Evolutionary conservation across 2,888 invertebrate species (phyloP).

Genomic region (Hirtodrosophila cameraria): DNA sequence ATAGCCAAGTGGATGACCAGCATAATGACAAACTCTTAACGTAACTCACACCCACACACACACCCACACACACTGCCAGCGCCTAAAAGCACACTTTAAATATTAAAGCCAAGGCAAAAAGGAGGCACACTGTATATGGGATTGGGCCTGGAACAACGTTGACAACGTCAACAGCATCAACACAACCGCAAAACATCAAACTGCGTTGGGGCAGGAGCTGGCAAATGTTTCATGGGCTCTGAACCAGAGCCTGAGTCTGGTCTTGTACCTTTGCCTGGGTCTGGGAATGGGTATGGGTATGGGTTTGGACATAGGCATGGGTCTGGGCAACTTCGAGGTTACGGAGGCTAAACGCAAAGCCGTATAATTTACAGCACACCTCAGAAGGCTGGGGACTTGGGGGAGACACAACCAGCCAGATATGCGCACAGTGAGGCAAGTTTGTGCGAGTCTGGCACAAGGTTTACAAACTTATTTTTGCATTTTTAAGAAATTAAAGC

Average conservation of each 20-base stretch:
- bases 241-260: constrained; percentile 6
- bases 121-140: constrained; percentile 6
- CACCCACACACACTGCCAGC: constrained; percentile 11
- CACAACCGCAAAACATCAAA: constrained; percentile 77
- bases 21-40: constrained; percentile 31
- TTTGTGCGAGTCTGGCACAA: background rate
- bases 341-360: constrained; percentile 70
- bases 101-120: constrained; percentile 46
- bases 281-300: too few relatives aligned
- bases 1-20: constrained; percentile 20
- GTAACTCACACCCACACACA: constrained; percentile 22
- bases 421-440: constrained; percentile 25
- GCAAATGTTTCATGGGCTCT: constrained; percentile 19
- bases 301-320: background rate
- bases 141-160: constrained; percentile 15
- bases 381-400: constrained; percentile 26
- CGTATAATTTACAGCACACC: constrained; percentile 75
- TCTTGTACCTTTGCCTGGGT: too few relatives aligned
- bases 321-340: constrained; percentile 51
- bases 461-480: too few relatives aligned
- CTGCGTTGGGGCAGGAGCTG: constrained; percentile 45
- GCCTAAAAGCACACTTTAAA: constrained; percentile 65
- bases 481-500: too few relatives aligned
- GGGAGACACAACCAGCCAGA: constrained; percentile 23
- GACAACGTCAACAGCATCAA: constrained; percentile 50